Conservation (phyloP, 2,888 invertebrate species). For the Stenchaetothrips biformis region DNA sequence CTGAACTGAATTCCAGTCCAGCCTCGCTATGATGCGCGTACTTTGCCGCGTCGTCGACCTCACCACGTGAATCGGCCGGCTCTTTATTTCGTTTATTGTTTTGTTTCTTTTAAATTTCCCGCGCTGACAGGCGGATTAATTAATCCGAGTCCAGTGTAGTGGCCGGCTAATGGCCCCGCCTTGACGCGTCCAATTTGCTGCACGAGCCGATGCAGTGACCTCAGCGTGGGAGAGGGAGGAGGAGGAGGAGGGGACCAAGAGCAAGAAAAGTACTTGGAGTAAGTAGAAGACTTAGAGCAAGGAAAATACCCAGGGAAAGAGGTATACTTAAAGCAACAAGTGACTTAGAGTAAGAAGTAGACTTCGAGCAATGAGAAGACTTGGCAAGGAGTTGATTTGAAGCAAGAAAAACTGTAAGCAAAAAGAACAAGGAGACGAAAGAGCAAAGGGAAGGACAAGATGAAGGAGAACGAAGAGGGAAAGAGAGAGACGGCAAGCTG, state of each 20-base stretch:
- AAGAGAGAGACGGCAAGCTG: too few relatives aligned
- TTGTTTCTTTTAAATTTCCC: background rate
- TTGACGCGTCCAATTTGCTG: conserved; percentile 18
- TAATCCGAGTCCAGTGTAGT: background rate
- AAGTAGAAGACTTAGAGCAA: too few relatives aligned
- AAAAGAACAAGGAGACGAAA: too few relatives aligned
- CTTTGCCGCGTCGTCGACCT: background rate
- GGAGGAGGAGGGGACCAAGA: background rate
- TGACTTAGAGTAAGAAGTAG: too few relatives aligned
- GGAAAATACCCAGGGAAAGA: too few relatives aligned
- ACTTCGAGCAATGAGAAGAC: too few relatives aligned
- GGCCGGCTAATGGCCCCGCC: background rate
- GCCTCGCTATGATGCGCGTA: conserved; percentile 7
- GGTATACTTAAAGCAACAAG: too few relatives aligned
- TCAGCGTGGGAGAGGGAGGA: background rate
- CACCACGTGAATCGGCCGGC: background rate
- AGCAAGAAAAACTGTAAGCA: too few relatives aligned
- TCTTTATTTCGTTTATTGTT: background rate
- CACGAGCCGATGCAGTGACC: background rate
- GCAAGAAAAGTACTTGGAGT: too few relatives aligned
- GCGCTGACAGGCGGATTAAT: conserved; percentile 4
- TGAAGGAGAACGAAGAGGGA: too few relatives aligned
- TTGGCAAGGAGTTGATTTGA: too few relatives aligned
- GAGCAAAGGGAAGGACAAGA: too few relatives aligned
- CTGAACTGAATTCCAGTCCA: background rate